Evolutionary conservation across 1,140 invertebrate genomes (phyloP).

Genomic region (Trichogramma pretiosum): DNA sequence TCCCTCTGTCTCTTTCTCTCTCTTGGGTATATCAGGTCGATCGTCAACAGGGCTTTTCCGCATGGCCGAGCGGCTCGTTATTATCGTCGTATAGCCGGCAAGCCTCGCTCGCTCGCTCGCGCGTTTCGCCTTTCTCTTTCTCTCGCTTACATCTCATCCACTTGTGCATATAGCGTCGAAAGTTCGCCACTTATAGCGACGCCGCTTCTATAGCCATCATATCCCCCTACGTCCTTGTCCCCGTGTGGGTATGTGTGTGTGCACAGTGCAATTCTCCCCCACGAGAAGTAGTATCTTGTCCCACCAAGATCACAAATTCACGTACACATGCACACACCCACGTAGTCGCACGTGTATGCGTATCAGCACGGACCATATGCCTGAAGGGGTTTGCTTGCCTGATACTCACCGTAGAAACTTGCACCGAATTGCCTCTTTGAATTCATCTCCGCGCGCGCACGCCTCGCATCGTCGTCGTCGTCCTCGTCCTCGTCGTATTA

Average conservation of each 20-base stretch:
- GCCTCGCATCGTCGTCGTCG: no score
- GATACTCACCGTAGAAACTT: constrained; percentile 14
- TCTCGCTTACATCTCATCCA: background rate
- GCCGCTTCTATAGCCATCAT: no score
- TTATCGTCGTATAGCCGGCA: no score
- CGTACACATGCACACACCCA: background rate
- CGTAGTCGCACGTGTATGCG: background rate
- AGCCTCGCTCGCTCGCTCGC: background rate
- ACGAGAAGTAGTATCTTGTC: background rate
- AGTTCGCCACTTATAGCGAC: no score
- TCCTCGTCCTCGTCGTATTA: background rate
- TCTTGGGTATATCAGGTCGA: no score
- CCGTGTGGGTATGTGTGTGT: no score
- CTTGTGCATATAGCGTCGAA: no score
- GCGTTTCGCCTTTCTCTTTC: background rate
- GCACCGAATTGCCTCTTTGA: constrained; percentile 7
- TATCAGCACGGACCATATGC: constrained; percentile 15
- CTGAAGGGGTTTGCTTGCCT: background rate
- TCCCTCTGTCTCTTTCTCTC: no score
- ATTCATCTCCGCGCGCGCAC: no score
- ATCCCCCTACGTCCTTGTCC: background rate
- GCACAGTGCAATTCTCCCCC: no score
- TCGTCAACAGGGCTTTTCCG: no score
- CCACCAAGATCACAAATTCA: background rate
- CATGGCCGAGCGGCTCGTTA: no score